A percentile compares a stretch with the other conserved stretches of the same genome.
These are phyloP conservation scores for Tupaia tana DNA, from an alignment of 2,113 vertebrate genomes.

Conservation along the genomic window DNA sequence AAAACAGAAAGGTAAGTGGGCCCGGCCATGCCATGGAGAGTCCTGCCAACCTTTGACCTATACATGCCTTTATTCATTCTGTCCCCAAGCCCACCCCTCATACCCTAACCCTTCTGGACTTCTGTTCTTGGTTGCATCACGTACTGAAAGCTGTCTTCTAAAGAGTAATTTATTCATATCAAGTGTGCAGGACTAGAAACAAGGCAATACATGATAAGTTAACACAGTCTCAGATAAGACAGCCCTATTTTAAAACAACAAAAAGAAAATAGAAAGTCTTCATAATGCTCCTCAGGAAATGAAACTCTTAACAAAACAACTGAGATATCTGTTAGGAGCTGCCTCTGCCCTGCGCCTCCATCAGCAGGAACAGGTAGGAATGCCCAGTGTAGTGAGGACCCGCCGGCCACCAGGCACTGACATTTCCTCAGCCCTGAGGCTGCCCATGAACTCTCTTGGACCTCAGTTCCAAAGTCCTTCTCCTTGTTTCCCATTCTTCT, in stretches of 20 bases:
- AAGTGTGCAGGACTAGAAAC: neutral
- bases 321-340: neutral
- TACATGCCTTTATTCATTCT: neutral
- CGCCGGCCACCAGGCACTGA: neutral
- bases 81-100: neutral
- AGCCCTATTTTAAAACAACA: conserved; percentile 61
- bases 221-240: conserved; percentile 61
- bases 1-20: neutral
- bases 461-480: neutral
- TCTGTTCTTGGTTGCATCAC: neutral
- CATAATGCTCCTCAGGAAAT: conserved; percentile 44
- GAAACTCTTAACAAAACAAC: conserved; percentile 49
- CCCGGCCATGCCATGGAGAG: neutral
- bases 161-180: conserved; percentile 23
- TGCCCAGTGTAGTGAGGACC: fast-evolving
- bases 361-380: neutral
- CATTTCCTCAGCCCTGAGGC: fast-evolving
- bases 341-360: neutral
- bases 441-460: neutral
- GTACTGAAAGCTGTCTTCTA: neutral
- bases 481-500: neutral
- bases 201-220: conserved; percentile 52
- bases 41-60: neutral
- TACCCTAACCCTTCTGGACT: neutral
- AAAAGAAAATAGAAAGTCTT: neutral